Conservation (phyloP, 2,797 vertebrate species). For the Lepilemur ruficaudatus region DNA sequence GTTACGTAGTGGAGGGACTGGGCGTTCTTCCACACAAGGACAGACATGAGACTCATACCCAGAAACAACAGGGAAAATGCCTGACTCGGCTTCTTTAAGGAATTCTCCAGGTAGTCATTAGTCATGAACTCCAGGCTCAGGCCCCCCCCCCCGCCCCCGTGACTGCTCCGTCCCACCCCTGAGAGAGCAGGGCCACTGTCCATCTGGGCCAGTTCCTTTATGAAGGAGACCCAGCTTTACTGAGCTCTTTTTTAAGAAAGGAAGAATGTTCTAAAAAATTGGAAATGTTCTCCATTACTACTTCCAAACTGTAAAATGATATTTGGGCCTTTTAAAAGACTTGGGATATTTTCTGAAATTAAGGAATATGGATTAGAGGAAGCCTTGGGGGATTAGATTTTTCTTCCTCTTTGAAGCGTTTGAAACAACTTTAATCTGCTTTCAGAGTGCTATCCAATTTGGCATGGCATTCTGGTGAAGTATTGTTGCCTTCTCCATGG, state of each 20-base stretch:
- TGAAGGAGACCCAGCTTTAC: neutral
- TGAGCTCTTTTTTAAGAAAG: neutral
- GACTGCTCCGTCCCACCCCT: neutral
- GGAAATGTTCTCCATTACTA: slow-evolving; percentile 28
- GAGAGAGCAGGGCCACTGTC: neutral
- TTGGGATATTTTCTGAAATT: slow-evolving; percentile 65
- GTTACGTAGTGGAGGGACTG: slow-evolving; percentile 54
- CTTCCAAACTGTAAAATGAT: slow-evolving; percentile 72
- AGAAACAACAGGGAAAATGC: slow-evolving; percentile 61
- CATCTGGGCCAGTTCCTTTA: neutral
- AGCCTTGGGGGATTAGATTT: slow-evolving; percentile 50
- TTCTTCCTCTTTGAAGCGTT: slow-evolving; percentile 63
- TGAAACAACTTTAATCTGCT: slow-evolving; percentile 70
- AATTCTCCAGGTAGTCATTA: slow-evolving; percentile 58
- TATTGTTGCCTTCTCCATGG: neutral
- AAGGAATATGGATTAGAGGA: slow-evolving; percentile 65
- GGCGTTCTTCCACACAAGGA: slow-evolving; percentile 71
- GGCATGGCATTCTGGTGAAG: neutral
- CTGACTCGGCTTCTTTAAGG: slow-evolving; percentile 58
- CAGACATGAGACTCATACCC: slow-evolving; percentile 42
- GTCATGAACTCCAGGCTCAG: neutral
- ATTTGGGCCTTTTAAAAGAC: slow-evolving; percentile 64
- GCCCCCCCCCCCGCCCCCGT: neutral
- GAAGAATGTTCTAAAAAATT: slow-evolving; percentile 3
- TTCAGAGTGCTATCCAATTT: slow-evolving; percentile 30